Conservation (phyloP, 92 coral and sea anemone species). For the Scolanthus callimorphus region DNA sequence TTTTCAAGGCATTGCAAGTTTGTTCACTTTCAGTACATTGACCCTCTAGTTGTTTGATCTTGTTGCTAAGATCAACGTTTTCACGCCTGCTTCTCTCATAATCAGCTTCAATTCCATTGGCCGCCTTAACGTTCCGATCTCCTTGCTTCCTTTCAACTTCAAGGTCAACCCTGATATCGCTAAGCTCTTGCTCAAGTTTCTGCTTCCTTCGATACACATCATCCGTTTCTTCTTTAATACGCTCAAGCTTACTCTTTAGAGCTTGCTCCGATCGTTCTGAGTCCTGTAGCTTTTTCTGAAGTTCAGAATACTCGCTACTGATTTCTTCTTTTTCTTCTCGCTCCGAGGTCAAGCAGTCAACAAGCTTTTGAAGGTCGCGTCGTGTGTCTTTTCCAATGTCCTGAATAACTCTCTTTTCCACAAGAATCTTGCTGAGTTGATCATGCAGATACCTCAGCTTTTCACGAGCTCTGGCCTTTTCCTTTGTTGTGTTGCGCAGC, state of each 20-base stretch:
- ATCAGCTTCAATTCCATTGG: not conserved
- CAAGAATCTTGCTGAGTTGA: constrained; percentile 18
- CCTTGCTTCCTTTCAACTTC: not conserved
- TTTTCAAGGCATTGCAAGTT: not conserved
- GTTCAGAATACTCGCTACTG: constrained; percentile 24
- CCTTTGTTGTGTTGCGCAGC: constrained; percentile 10
- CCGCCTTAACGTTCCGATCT: not conserved
- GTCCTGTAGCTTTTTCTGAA: constrained; percentile 18
- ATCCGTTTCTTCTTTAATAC: constrained; percentile 17
- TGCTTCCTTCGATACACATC: constrained; percentile 33
- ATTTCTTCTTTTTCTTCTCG: constrained; percentile 41
- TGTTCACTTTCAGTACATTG: not conserved
- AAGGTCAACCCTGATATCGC: not conserved
- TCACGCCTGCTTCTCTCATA: constrained; percentile 11
- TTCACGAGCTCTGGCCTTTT: constrained; percentile 20
- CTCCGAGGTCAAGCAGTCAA: constrained; percentile 40
- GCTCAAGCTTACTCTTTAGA: constrained; percentile 1
- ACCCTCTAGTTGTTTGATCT: constrained; percentile 2
- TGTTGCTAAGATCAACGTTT: constrained; percentile 9
- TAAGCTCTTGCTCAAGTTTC: constrained; percentile 6
- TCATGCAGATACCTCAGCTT: constrained; percentile 25
- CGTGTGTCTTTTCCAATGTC: constrained; percentile 27
- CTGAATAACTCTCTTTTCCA: constrained; percentile 15
- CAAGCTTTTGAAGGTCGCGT: constrained; percentile 36
- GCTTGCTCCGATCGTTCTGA: constrained; percentile 11